These are phyloP conservation scores for Pediacus dermestoides DNA, from an alignment of 2,888 invertebrate genomes.

Conservation along the genomic window DNA sequence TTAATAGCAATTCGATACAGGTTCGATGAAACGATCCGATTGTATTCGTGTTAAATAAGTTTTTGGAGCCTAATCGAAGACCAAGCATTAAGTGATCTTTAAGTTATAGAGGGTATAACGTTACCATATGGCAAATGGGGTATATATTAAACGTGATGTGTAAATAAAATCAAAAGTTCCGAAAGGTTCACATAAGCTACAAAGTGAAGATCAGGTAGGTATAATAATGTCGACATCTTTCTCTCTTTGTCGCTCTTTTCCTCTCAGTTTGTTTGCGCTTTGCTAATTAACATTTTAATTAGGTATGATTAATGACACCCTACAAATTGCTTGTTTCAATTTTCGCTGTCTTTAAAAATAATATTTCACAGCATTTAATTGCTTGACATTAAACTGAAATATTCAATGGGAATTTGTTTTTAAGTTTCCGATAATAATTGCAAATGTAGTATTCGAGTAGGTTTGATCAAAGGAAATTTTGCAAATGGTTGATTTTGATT, in stretches of 20 bases:
- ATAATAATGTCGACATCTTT: constrained; percentile 17
- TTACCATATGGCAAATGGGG: constrained; percentile 27
- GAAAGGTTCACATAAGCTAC: constrained; percentile 1
- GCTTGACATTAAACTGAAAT: not conserved
- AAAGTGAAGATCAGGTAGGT: constrained; percentile 19
- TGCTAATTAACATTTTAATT: constrained; percentile 41
- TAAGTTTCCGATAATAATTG: too few species aligned
- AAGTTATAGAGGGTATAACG: too few species aligned
- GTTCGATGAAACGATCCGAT: too few species aligned
- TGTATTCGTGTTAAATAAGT: too few species aligned
- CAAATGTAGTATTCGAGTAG: too few species aligned
- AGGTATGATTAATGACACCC: constrained; percentile 37
- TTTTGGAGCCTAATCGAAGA: too few species aligned
- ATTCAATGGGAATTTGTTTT: too few species aligned
- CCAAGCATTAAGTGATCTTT: too few species aligned
- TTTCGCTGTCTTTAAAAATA: constrained; percentile 17
- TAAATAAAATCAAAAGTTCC: constrained; percentile 1
- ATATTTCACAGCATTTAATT: constrained; percentile 7
- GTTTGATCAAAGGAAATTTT: too few species aligned
- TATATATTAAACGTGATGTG: not conserved
- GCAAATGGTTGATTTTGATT: too few species aligned
- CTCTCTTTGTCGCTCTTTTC: too few species aligned
- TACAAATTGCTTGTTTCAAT: constrained; percentile 32
- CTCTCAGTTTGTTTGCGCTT: constrained; percentile 21
- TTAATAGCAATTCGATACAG: too few species aligned